Percentiles rank a stretch among this genome's conserved stretches.
phyloP scores from a whole-genome alignment of 30 jellyfish, hydroid and myxozoan species.

The Chironex yamaguchii region DNA sequence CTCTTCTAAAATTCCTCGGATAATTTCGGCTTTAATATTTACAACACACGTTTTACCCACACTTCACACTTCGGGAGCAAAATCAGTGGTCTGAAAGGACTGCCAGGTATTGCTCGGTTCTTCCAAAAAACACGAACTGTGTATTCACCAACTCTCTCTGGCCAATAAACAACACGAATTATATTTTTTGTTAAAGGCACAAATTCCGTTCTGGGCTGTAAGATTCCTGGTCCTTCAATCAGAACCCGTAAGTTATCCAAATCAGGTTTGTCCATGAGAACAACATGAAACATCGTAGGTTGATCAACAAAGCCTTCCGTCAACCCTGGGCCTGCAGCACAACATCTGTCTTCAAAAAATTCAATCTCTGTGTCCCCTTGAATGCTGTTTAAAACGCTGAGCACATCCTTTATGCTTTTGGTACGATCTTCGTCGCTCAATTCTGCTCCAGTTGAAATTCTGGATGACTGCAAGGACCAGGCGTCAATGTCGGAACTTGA shows the following conservation, averaged over 20 bases:
- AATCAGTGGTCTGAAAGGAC: constrained; percentile 76
- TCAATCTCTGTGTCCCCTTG: not conserved
- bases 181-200: not conserved
- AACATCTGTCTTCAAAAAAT: not conserved
- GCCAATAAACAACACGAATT: constrained; percentile 64
- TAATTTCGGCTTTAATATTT: too few species aligned
- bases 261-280: not conserved
- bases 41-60: constrained; percentile 41
- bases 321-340: not conserved
- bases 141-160: constrained; percentile 84
- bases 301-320: not conserved
- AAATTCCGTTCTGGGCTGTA: not conserved
- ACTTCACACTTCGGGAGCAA: constrained; percentile 70
- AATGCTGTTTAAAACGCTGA: not conserved
- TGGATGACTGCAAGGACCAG: not conserved
- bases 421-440: not conserved
- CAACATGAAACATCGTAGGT: not conserved
- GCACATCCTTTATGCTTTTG: not conserved
- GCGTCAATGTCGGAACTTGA: not conserved
- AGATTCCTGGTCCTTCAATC: not conserved
- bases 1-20: too few species aligned
- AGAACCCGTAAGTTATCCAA: not conserved
- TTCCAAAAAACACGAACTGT: constrained; percentile 69
- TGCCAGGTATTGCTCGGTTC: constrained; percentile 72
- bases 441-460: not conserved